Evolutionary conservation across 1,140 invertebrate genomes (phyloP).

Genomic region (Mercenaria mercenaria): DNA sequence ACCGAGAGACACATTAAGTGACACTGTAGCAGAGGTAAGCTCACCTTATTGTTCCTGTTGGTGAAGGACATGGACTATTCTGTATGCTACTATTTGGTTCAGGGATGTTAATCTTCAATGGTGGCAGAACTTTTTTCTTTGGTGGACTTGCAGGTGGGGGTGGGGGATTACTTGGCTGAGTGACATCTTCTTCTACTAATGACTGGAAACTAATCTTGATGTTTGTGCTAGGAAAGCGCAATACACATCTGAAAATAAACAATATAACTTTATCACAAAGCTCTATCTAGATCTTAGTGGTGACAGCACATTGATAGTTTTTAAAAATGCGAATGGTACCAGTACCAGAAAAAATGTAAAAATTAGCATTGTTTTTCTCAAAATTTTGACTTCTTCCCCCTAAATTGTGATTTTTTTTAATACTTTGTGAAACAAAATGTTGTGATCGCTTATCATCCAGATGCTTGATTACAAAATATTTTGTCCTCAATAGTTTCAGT

Average conservation of each 20-base stretch:
- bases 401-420: too few relatives aligned
- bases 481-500: too few relatives aligned
- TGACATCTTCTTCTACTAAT: constrained; percentile 90
- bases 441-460: too few relatives aligned
- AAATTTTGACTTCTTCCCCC: too few relatives aligned
- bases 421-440: too few relatives aligned
- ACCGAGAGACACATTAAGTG: too few relatives aligned
- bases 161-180: constrained; percentile 81
- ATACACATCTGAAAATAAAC: constrained; percentile 92
- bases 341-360: neutral
- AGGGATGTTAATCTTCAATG: constrained; percentile 91
- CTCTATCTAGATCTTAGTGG: constrained; percentile 28
- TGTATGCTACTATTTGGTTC: constrained; percentile 90
- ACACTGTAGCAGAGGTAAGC: neutral
- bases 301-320: neutral
- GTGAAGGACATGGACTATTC: constrained; percentile 96
- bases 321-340: neutral
- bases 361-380: neutral
- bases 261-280: too few relatives aligned
- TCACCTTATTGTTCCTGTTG: constrained; percentile 92
- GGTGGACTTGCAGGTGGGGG: constrained; percentile 89
- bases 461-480: too few relatives aligned
- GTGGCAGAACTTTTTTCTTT: constrained; percentile 87
- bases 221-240: constrained; percentile 98
- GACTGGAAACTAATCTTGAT: constrained; percentile 98